Evolutionary conservation across 2,888 invertebrate species (phyloP).

Genomic region (Miltochrista miniata): DNA sequence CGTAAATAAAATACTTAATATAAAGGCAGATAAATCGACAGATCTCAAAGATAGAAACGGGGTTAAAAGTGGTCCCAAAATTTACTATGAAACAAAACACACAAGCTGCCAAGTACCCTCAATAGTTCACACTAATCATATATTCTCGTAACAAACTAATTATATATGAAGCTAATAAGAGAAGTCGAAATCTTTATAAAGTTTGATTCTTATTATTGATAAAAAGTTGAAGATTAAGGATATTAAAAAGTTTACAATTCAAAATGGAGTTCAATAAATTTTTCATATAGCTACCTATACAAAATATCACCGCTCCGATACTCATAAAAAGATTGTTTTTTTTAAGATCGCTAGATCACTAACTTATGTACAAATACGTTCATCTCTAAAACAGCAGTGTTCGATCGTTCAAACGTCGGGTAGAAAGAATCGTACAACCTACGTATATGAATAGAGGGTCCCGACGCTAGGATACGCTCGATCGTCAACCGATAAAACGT

Average conservation of each 20-base stretch:
- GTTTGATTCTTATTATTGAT: constrained; percentile 29
- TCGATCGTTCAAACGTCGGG: constrained; percentile 40
- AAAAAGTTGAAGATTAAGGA: constrained; percentile 54
- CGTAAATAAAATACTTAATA: constrained; percentile 21
- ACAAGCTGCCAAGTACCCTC: constrained; percentile 57
- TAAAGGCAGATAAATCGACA: constrained; percentile 36
- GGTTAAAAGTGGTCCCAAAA: constrained; percentile 79
- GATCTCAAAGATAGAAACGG: constrained; percentile 53
- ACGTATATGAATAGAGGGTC: constrained; percentile 46
- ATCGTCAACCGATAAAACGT: constrained; percentile 46
- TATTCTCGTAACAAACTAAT: constrained; percentile 57
- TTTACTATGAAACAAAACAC: constrained; percentile 79
- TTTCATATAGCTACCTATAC: constrained; percentile 66
- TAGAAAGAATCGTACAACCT: constrained; percentile 46
- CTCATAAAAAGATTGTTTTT: constrained; percentile 62
- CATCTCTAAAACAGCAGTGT: constrained; percentile 65
- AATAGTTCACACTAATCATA: constrained; percentile 44
- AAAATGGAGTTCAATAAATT: constrained; percentile 47
- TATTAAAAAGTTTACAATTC: constrained; percentile 56
- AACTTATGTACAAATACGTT: constrained; percentile 71
- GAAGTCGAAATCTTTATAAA: constrained; percentile 47
- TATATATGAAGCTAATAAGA: constrained; percentile 66
- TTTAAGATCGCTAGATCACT: constrained; percentile 38
- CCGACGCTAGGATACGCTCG: constrained; percentile 51
- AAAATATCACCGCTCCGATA: constrained; percentile 79